Evolutionary conservation across 2,113 vertebrate species (phyloP).

Genomic region (Orientallactaga bullata): DNA sequence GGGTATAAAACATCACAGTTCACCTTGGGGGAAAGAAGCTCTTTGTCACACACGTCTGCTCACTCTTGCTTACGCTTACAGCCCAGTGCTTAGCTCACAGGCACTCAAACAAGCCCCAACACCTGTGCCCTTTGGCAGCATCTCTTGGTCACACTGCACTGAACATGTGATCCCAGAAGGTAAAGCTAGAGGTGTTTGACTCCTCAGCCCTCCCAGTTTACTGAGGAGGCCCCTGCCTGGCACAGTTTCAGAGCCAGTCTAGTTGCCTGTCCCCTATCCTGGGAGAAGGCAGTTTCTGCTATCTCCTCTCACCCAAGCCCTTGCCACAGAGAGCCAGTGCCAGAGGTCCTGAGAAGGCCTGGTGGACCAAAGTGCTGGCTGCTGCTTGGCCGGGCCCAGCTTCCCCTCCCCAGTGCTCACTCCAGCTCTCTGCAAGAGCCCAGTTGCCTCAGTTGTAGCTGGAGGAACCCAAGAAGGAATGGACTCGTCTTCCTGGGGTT

Average conservation of each 20-base stretch:
- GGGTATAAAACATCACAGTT: background rate
- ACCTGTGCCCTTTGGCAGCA: background rate
- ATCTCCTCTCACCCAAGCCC: background rate
- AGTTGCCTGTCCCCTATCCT: background rate
- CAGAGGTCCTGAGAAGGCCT: background rate
- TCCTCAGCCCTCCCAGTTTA: background rate
- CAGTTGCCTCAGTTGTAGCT: background rate
- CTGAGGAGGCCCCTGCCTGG: background rate
- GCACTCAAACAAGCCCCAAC: conserved; percentile 7
- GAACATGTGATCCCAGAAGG: background rate
- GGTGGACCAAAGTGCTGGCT: background rate
- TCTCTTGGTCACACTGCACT: background rate
- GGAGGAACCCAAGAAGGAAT: background rate
- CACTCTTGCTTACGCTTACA: background rate
- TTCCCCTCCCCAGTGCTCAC: background rate
- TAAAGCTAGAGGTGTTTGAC: background rate
- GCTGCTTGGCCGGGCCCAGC: background rate
- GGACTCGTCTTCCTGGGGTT: background rate
- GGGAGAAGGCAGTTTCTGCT: background rate
- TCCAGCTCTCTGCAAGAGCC: background rate
- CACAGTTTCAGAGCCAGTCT: background rate
- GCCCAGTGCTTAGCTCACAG: background rate
- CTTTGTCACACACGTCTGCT: background rate
- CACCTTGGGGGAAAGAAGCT: background rate
- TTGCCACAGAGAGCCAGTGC: background rate